A percentile compares a stretch with the other conserved stretches of the same genome.
These are phyloP conservation scores for Microctonus brassicae DNA, from an alignment of 2,888 invertebrate species.

Conservation along the genomic window DNA sequence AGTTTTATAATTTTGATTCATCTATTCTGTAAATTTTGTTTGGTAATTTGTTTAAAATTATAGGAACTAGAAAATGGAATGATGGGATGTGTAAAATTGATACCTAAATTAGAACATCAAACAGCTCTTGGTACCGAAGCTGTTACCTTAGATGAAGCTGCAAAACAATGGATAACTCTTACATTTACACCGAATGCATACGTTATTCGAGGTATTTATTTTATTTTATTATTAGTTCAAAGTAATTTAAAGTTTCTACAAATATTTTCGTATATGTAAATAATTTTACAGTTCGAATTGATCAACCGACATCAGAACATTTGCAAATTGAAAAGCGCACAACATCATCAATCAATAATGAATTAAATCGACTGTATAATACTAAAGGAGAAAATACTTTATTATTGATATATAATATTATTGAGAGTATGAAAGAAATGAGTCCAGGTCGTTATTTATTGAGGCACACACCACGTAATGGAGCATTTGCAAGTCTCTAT, in stretches of 20 bases:
- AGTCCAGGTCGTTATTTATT: conserved; percentile 55
- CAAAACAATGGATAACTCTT: conserved; percentile 56
- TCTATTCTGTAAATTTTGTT: background rate
- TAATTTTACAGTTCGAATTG: conserved; percentile 50
- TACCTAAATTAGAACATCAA: conserved; percentile 58
- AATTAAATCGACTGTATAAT: conserved; percentile 54
- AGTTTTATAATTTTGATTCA: too few species aligned
- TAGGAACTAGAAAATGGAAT: conserved; percentile 43
- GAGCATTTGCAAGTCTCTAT: conserved; percentile 53
- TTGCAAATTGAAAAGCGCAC: conserved; percentile 55
- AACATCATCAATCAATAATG: conserved; percentile 50
- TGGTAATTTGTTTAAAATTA: conserved; percentile 7
- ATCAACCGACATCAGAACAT: conserved; percentile 46
- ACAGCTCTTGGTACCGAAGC: conserved; percentile 54
- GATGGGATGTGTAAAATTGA: conserved; percentile 45
- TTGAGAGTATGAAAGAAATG: conserved; percentile 47
- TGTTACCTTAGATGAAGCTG: conserved; percentile 54
- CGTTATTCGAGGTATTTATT: conserved; percentile 50
- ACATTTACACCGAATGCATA: conserved; percentile 51
- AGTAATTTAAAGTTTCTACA: background rate
- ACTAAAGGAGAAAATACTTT: conserved; percentile 51
- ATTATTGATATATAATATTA: conserved; percentile 52
- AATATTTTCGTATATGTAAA: background rate
- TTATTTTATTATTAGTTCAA: conserved; percentile 6
- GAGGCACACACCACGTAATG: conserved; percentile 50